Evolutionary conservation across 2,888 invertebrate species (phyloP), one percentile per base, ranked within the genome.

Genomic region (Myopa tessellatipennis): DNA sequence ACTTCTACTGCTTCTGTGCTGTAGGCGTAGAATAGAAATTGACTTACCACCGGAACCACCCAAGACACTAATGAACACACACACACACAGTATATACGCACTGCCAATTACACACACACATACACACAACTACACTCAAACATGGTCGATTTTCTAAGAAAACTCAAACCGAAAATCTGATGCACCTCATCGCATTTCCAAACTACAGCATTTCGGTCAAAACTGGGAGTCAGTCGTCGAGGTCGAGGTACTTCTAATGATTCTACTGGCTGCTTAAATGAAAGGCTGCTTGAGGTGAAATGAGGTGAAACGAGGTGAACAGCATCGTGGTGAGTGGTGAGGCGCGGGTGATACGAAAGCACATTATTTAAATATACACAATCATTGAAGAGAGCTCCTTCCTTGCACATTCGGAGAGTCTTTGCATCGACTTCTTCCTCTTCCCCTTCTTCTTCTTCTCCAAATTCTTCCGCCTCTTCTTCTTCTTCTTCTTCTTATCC

Each of bases 121-220:
- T 36, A 45, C 55, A 70, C 55, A 74, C 40, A 26, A 12, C 60
- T 7, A 18, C 45, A 63, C 14, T 0, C 74, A 78, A 65, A 61
- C 74, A 70, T 60, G 75, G 77, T 50, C 75, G 76, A 70, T 74
- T 70, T 67, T 72, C 70, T 72, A 77, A 58, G 71, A 77, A 71
- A 55, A 72, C 74, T 74, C 74, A 74, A 36, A 74, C 74, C 26
- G 6, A 45, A 45, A 45, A 67, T 10, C 18, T 45, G 63, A 18
- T n/a, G 40, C 38, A 58, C 6, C 10, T 26, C 34, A 36, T 16
- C 34, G n/a, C 58, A 16, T 18, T 50, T 18, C 12, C n/a, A 16
- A 38, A 71, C 36, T 26, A 50, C 63, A 63, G 26, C 63, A 34
- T 16, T 45, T 45, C 45, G 45, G 45, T 45, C 45, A 45, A 45